Evolutionary conservation across 2,888 invertebrate species (phyloP).

Genomic region (Pilophorus perplexus): DNA sequence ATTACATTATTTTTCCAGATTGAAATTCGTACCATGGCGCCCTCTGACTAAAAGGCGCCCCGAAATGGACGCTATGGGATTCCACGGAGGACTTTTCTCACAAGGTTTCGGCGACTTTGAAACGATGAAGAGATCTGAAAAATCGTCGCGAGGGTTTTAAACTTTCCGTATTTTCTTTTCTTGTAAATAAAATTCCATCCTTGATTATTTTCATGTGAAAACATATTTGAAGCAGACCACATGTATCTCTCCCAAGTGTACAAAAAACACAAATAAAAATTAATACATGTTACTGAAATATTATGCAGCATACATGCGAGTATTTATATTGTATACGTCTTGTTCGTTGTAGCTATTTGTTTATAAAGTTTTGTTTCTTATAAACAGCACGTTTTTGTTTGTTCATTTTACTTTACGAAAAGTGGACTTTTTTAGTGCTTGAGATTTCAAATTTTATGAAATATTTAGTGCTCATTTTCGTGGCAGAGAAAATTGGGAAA

Average conservation of each 20-base stretch:
- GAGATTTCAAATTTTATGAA: too few relatives aligned
- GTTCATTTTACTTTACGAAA: neutral
- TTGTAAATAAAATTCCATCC: conserved; percentile 35
- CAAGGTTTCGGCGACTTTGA: conserved; percentile 51
- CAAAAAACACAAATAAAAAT: conserved; percentile 10
- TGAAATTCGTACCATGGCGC: too few relatives aligned
- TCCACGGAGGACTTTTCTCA: conserved; percentile 50
- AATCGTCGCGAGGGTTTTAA: conserved; percentile 14
- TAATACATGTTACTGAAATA: conserved; percentile 13
- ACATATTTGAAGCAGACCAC: neutral
- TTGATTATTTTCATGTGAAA: conserved; percentile 23
- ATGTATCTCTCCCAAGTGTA: conserved; percentile 20
- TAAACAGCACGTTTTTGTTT: conserved; percentile 20
- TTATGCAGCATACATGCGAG: neutral
- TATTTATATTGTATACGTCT: conserved; percentile 32
- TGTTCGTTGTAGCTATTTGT: conserved; percentile 38
- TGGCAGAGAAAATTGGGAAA: too few relatives aligned
- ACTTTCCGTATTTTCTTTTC: neutral
- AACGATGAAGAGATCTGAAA: conserved; percentile 46
- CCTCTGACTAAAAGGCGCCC: conserved; percentile 49
- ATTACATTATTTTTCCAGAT: too few relatives aligned
- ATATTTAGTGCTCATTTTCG: too few relatives aligned
- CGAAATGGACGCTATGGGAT: conserved; percentile 50
- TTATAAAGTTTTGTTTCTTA: conserved; percentile 40
- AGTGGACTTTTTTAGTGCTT: too few relatives aligned